Conservation (phyloP, 2,888 invertebrate genomes). For the Oegoconia quadripuncta region DNA sequence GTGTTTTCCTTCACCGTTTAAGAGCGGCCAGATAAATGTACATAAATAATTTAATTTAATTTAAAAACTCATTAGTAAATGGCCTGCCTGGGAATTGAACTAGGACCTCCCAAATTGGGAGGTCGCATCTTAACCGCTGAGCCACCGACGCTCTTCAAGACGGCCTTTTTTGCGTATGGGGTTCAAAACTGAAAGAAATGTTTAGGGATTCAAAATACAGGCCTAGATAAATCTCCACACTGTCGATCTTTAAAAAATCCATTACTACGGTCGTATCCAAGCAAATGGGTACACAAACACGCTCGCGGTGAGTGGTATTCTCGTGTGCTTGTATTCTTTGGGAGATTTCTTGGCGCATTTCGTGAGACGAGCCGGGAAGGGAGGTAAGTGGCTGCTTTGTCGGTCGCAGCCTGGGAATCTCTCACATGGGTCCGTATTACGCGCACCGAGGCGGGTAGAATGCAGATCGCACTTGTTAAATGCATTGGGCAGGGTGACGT, state of each 20-base stretch:
- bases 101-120: too few species aligned
- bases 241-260: conserved; percentile 37
- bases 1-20: too few species aligned
- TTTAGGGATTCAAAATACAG: conserved; percentile 1
- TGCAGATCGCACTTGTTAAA: not conserved
- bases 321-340: conserved; percentile 17
- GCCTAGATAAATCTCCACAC: conserved; percentile 7
- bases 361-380: conserved; percentile 48
- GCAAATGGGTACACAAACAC: conserved; percentile 65
- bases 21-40: too few species aligned
- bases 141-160: too few species aligned
- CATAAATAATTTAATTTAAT: too few species aligned
- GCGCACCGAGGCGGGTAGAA: conserved; percentile 4
- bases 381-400: conserved; percentile 58
- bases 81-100: too few species aligned
- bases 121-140: too few species aligned
- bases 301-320: conserved; percentile 35
- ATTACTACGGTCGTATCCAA: conserved; percentile 44
- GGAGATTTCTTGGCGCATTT: conserved; percentile 37
- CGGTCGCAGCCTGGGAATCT: conserved; percentile 38
- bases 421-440: conserved; percentile 43
- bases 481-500: too few species aligned
- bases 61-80: too few species aligned
- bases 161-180: too few species aligned
- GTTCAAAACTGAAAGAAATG: too few species aligned